Conservation (phyloP, 2,797 vertebrate species). For the Acestrorhynchus altus region DNA sequence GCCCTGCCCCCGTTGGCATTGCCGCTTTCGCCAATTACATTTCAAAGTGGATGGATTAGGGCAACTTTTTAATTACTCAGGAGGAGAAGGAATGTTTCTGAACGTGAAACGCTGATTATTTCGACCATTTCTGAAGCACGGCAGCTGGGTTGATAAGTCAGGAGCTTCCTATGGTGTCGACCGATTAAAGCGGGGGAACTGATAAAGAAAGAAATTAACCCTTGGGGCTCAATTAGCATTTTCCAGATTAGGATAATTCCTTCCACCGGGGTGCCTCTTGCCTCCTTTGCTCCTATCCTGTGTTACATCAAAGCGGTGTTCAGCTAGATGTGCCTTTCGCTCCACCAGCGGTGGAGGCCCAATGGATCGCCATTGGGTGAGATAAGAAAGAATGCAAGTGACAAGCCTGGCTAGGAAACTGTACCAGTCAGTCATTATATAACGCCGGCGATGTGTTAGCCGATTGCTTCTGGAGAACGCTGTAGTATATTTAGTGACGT, state of each 20-base stretch:
- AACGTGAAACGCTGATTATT: constrained; percentile 67
- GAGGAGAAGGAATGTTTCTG: constrained; percentile 61
- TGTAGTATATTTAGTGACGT: neutral
- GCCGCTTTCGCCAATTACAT: constrained; percentile 37
- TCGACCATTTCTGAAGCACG: constrained; percentile 57
- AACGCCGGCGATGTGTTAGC: neutral
- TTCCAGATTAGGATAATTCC: constrained; percentile 76
- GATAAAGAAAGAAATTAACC: constrained; percentile 76
- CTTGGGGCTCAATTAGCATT: constrained; percentile 79
- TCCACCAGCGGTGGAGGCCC: constrained; percentile 61
- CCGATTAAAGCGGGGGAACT: constrained; percentile 67
- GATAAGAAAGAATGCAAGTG: constrained; percentile 13
- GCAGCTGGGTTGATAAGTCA: constrained; percentile 50
- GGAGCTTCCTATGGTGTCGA: constrained; percentile 60
- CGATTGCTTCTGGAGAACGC: neutral
- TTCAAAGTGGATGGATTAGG: constrained; percentile 70
- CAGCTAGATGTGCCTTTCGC: constrained; percentile 66
- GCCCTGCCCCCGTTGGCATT: neutral
- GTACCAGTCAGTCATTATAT: neutral
- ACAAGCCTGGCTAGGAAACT: neutral
- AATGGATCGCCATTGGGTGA: constrained; percentile 62
- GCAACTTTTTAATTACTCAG: constrained; percentile 67
- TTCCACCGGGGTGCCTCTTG: constrained; percentile 70
- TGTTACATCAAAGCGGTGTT: constrained; percentile 75
- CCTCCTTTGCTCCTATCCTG: constrained; percentile 61